Conservation (phyloP, 2,113 vertebrate species). For the Hypocryptadius cinnamomeus region DNA sequence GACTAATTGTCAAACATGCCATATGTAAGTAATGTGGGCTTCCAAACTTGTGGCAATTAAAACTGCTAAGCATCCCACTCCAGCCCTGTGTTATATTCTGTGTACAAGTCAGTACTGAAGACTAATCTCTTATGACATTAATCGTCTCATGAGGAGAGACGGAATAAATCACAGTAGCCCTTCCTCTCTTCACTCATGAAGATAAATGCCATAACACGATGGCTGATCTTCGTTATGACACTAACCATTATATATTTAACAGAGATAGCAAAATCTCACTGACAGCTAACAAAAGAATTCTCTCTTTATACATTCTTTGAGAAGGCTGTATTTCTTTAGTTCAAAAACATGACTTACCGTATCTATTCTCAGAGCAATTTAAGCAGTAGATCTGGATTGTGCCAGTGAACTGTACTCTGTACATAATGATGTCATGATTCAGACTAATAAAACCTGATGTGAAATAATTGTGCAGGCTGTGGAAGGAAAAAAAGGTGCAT, state of each 20-base stretch:
- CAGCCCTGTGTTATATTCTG: neutral
- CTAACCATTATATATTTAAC: constrained; percentile 66
- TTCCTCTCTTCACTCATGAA: constrained; percentile 59
- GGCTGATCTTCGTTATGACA: constrained; percentile 64
- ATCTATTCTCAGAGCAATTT: constrained; percentile 44
- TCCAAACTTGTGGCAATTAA: constrained; percentile 40
- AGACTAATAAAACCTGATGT: neutral
- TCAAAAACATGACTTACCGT: constrained; percentile 30
- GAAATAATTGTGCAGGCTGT: constrained; percentile 1
- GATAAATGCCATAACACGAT: constrained; percentile 62
- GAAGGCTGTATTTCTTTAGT: constrained; percentile 27
- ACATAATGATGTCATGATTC: constrained; percentile 13
- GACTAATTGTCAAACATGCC: constrained; percentile 35
- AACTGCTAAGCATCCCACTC: constrained; percentile 23
- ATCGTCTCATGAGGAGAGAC: constrained; percentile 41
- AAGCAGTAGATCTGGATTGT: constrained; percentile 3
- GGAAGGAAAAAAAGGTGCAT: neutral
- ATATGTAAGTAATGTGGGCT: constrained; percentile 30
- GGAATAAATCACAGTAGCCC: constrained; percentile 57
- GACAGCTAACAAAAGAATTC: constrained; percentile 63
- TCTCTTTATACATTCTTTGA: constrained; percentile 27
- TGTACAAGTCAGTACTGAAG: constrained; percentile 21
- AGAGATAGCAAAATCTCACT: constrained; percentile 56
- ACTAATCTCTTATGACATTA: constrained; percentile 59
- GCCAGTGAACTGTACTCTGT: neutral